A percentile compares a stretch with the other conserved stretches of the same genome.
phyloP scores from a whole-genome alignment of 2,797 vertebrate genomes.

The Pipistrellus nathusii region DNA sequence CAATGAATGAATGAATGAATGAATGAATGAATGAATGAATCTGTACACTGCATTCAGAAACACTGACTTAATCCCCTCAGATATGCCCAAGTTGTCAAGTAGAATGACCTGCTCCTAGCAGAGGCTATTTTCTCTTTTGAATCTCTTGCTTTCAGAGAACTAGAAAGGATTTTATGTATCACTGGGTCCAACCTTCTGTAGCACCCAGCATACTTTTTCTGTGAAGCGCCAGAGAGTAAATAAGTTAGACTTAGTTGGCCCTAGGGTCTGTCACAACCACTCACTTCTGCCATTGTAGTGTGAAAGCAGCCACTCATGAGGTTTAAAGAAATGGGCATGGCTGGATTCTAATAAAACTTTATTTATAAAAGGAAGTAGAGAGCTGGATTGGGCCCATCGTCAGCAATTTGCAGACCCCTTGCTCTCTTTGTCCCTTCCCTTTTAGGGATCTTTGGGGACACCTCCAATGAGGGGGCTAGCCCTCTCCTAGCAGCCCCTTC shows the following conservation, averaged over 20 bases:
- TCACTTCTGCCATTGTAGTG: neutral
- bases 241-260: neutral
- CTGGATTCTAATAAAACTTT: neutral
- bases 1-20: neutral
- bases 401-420: neutral
- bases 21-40: neutral
- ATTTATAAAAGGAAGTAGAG: neutral
- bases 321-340: neutral
- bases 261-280: neutral
- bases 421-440: neutral
- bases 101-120: neutral
- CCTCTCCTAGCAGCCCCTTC: neutral
- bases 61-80: neutral
- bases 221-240: neutral
- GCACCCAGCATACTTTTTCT: neutral
- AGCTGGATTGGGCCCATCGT: neutral
- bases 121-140: neutral
- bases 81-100: neutral
- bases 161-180: neutral
- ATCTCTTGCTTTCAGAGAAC: slow-evolving; percentile 21
- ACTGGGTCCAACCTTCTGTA: neutral
- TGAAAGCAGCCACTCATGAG: neutral
- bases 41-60: neutral
- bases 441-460: neutral
- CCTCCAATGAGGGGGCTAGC: neutral